These are phyloP conservation scores for Adelosebastes latens DNA, from an alignment of 2,797 vertebrate species.

Conservation along the genomic window DNA sequence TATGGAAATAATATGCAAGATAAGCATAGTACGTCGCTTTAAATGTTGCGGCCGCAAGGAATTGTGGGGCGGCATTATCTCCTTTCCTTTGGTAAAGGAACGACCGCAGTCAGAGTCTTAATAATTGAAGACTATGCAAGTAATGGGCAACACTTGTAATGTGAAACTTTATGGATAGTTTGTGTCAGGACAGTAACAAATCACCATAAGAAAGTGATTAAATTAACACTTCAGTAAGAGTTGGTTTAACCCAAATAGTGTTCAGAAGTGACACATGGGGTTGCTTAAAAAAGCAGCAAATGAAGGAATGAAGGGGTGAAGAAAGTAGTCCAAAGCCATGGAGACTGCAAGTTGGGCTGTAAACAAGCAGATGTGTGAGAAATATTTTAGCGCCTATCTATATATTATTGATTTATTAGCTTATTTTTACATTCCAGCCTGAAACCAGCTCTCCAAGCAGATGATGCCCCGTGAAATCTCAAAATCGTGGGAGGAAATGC, in stretches of 20 bases:
- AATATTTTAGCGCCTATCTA: slow-evolving; percentile 29
- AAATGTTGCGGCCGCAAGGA: too few relatives aligned
- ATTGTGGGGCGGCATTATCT: too few relatives aligned
- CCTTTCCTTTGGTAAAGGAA: too few relatives aligned
- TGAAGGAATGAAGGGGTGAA: background rate
- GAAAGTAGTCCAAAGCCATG: slow-evolving; percentile 3
- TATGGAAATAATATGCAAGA: too few relatives aligned
- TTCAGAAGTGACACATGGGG: background rate
- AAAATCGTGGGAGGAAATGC: slow-evolving; percentile 28
- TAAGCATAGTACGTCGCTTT: too few relatives aligned
- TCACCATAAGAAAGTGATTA: background rate
- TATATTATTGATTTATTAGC: slow-evolving; percentile 45
- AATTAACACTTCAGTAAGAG: background rate
- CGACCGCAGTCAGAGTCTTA: background rate
- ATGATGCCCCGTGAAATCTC: slow-evolving; percentile 33
- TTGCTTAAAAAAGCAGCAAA: slow-evolving; percentile 29
- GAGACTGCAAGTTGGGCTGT: slow-evolving; percentile 21
- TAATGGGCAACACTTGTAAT: background rate
- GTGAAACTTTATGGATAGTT: background rate
- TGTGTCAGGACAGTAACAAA: background rate
- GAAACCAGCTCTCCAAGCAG: slow-evolving; percentile 38
- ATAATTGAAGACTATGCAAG: background rate
- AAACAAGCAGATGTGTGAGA: slow-evolving; percentile 65
- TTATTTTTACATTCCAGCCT: slow-evolving; percentile 34
- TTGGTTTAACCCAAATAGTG: background rate